Conservation (phyloP, 1,140 invertebrate genomes). For the Tetraneura akinire region DNA sequence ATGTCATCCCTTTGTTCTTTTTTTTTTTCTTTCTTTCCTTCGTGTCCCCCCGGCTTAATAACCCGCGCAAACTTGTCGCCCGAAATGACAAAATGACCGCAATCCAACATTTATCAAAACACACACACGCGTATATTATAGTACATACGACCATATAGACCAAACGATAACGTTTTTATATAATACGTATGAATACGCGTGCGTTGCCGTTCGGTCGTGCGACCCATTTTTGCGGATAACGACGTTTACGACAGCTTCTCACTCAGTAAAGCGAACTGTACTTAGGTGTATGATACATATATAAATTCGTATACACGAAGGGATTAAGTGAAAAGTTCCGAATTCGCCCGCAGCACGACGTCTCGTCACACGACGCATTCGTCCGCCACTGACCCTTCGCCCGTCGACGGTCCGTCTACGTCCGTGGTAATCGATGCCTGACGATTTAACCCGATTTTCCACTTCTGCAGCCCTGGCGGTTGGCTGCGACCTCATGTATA, state of each 20-base stretch:
- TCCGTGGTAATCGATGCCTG: constrained; percentile 9
- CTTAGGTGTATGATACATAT: no score
- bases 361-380: background rate
- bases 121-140: background rate
- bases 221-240: background rate
- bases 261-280: background rate
- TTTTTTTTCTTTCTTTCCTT: no score
- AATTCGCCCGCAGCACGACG: constrained; percentile 5
- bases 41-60: background rate
- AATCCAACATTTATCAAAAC: constrained; percentile 3
- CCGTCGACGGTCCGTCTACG: background rate
- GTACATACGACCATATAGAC: no score
- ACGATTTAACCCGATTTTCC: background rate
- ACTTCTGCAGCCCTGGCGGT: background rate
- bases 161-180: no score
- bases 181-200: no score
- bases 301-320: no score
- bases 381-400: background rate
- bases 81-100: background rate
- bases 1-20: background rate
- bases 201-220: background rate
- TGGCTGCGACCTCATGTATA: background rate
- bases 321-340: constrained; percentile 20
- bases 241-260: constrained; percentile 7
- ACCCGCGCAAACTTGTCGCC: background rate